Conservation (phyloP, 2,113 vertebrate species). For the Suricata suricatta region DNA sequence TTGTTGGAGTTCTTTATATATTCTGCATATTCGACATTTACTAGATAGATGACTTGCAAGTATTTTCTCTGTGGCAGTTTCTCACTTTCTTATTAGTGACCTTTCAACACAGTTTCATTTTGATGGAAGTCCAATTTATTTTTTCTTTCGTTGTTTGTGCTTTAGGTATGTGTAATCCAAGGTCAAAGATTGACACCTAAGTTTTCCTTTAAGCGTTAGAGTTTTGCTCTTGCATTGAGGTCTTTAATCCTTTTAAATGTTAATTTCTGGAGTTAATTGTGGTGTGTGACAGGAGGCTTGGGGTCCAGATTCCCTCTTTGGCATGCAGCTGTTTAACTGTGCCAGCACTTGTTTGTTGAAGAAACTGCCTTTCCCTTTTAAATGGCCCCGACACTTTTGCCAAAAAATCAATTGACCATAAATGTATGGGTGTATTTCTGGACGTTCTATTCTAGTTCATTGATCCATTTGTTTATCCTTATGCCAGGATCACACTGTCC, state of each 20-base stretch:
- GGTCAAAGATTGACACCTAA: neutral
- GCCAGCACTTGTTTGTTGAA: neutral
- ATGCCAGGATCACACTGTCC: neutral
- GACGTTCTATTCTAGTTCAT: neutral
- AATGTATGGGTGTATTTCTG: neutral
- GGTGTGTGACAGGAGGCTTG: neutral
- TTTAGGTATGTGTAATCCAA: neutral
- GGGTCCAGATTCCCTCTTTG: neutral
- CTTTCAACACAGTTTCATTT: neutral
- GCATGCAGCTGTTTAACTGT: too few relatives aligned
- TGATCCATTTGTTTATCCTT: neutral
- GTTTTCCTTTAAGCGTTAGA: neutral
- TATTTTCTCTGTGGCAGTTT: neutral
- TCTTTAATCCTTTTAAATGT: neutral
- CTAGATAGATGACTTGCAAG: neutral
- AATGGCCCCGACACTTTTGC: neutral
- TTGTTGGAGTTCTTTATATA: neutral
- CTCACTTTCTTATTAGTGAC: neutral
- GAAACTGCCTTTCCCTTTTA: neutral
- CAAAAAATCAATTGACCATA: neutral
- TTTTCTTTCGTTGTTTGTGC: neutral
- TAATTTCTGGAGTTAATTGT: neutral
- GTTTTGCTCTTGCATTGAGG: neutral
- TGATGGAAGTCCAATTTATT: neutral
- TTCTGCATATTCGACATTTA: neutral